phyloP scores from a whole-genome alignment of 2,888 invertebrate genomes.

The Globia sparganii region DNA sequence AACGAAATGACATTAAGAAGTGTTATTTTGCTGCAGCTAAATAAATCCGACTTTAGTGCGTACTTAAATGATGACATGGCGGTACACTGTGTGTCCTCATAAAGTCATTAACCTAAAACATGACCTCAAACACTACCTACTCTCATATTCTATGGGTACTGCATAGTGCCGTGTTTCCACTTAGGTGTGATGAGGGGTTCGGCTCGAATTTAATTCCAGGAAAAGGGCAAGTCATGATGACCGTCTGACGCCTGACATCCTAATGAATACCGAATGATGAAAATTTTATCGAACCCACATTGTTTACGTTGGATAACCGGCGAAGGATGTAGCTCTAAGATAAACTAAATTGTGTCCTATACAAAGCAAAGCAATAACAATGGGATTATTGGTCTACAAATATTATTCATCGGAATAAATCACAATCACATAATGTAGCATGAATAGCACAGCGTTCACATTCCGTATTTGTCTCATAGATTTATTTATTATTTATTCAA shows the following conservation, averaged over 20 bases:
- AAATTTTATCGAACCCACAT: slow-evolving; percentile 57
- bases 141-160: slow-evolving; percentile 31
- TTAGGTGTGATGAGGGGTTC: slow-evolving; percentile 57
- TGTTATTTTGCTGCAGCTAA: background rate
- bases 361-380: background rate
- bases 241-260: slow-evolving; percentile 42
- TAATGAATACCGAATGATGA: slow-evolving; percentile 55
- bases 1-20: too few relatives aligned
- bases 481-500: slow-evolving; percentile 39
- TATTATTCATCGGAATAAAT: slow-evolving; percentile 31
- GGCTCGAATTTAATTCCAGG: slow-evolving; percentile 58
- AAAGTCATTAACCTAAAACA: slow-evolving; percentile 32
- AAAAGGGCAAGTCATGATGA: slow-evolving; percentile 59
- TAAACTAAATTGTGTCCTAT: background rate
- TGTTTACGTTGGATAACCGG: slow-evolving; percentile 38
- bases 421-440: slow-evolving; percentile 22
- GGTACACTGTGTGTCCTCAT: background rate
- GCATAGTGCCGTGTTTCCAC: slow-evolving; percentile 44
- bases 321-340: background rate
- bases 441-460: slow-evolving; percentile 13
- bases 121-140: slow-evolving; percentile 27
- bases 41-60: background rate
- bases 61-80: background rate
- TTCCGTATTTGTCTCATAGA: slow-evolving; percentile 36
- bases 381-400: background rate